Evolutionary conservation across 1,140 invertebrate genomes (phyloP).

Genomic region (Mesaphorura yosii): DNA sequence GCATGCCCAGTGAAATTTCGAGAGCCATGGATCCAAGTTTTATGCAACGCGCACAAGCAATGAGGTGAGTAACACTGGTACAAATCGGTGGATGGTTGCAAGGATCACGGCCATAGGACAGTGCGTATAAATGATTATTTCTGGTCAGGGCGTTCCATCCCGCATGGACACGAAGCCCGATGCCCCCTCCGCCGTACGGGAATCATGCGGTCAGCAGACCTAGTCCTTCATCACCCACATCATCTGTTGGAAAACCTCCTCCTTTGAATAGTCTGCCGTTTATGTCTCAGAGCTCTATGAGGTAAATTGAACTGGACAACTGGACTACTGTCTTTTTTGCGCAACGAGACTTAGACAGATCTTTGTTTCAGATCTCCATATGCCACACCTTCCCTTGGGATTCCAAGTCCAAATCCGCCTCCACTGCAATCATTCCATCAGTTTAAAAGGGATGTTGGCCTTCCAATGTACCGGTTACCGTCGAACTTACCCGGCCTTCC

Average conservation of each 20-base stretch:
- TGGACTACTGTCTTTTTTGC: no score
- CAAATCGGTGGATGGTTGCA: no score
- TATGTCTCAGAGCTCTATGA: no score
- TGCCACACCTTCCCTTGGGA: conserved; percentile 19
- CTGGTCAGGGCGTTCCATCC: neutral
- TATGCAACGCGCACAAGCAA: conserved; percentile 8
- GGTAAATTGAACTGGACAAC: no score
- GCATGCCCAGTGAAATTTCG: conserved; percentile 16
- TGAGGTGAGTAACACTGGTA: conserved; percentile 13
- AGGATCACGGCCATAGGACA: conserved; percentile 12
- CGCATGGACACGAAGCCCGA: neutral
- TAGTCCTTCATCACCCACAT: conserved; percentile 20
- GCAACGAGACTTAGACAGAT: no score
- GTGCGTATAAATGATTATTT: conserved; percentile 5
- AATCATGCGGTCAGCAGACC: no score
- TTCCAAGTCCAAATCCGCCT: conserved; percentile 23
- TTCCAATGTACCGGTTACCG: no score
- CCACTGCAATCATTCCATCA: conserved; percentile 28
- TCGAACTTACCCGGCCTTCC: no score
- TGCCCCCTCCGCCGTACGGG: neutral
- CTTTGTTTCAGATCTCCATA: no score
- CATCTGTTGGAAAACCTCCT: conserved; percentile 24
- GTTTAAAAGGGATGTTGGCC: conserved; percentile 23
- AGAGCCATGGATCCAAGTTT: conserved; percentile 18
- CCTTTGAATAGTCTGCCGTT: conserved; percentile 20